Conservation (phyloP, 1,140 invertebrate species). For the Belonocnema kinseyi region DNA sequence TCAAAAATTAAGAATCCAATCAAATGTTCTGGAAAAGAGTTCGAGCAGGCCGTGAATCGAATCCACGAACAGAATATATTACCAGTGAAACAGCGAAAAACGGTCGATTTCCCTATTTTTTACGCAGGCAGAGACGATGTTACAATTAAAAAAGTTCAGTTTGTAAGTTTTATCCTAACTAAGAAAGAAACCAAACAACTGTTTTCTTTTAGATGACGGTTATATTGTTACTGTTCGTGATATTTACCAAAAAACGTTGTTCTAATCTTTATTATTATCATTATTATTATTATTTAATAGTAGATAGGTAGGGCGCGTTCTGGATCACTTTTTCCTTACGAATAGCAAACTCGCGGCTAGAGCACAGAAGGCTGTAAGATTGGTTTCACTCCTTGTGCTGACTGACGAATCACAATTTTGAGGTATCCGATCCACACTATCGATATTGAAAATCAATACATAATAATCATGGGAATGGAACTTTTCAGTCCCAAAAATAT, state of each 20-base stretch:
- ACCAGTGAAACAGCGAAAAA: neutral
- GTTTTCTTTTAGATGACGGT: neutral
- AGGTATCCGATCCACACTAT: too few species aligned
- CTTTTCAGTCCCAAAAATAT: too few species aligned
- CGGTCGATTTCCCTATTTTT: neutral
- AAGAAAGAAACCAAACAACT: slow-evolving; percentile 2
- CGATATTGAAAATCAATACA: too few species aligned
- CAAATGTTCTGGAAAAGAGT: slow-evolving; percentile 42
- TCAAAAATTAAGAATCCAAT: slow-evolving; percentile 39
- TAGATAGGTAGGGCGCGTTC: too few species aligned
- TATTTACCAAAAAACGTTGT: neutral
- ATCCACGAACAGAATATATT: neutral
- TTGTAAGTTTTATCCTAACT: neutral
- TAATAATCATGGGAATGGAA: too few species aligned
- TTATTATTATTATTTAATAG: too few species aligned
- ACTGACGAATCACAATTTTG: too few species aligned
- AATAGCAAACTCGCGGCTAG: too few species aligned
- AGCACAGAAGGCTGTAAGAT: too few species aligned
- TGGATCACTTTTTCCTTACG: too few species aligned
- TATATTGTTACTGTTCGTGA: neutral
- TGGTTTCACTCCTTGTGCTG: too few species aligned
- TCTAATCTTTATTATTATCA: neutral
- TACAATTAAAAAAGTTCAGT: neutral
- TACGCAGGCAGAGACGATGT: neutral
- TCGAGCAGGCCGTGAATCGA: slow-evolving; percentile 44